phyloP scores from a whole-genome alignment of 2,888 invertebrate species.

The Melieria picta region DNA sequence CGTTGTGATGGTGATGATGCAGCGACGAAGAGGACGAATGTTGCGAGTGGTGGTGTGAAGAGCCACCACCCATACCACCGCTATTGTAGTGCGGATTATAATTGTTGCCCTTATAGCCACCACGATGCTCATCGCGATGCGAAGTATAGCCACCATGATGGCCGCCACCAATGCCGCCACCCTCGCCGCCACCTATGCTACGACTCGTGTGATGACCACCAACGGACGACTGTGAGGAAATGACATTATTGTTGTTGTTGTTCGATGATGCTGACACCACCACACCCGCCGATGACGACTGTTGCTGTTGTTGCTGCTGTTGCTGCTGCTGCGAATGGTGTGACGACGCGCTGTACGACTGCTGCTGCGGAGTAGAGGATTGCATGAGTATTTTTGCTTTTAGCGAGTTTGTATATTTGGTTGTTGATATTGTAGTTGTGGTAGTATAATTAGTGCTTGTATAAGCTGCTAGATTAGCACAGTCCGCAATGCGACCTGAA shows the following conservation, averaged over 20 bases:
- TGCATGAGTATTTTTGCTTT: slow-evolving; percentile 48
- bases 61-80: slow-evolving; percentile 40
- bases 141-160: slow-evolving; percentile 48
- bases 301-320: slow-evolving; percentile 43
- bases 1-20: slow-evolving; percentile 49
- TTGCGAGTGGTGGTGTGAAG: slow-evolving; percentile 52
- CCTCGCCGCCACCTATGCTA: slow-evolving; percentile 40
- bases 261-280: slow-evolving; percentile 43
- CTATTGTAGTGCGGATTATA: slow-evolving; percentile 57
- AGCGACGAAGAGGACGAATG: slow-evolving; percentile 45
- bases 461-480: slow-evolving; percentile 12
- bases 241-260: slow-evolving; percentile 47
- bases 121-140: slow-evolving; percentile 57
- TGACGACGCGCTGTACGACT: slow-evolving; percentile 52
- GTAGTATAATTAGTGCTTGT: slow-evolving; percentile 35
- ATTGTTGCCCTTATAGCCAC: slow-evolving; percentile 60
- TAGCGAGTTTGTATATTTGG: slow-evolving; percentile 42
- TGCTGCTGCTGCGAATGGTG: slow-evolving; percentile 49
- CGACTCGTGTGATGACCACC: slow-evolving; percentile 49
- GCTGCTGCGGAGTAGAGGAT: slow-evolving; percentile 49
- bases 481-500: no score
- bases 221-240: slow-evolving; percentile 42
- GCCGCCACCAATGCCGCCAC: slow-evolving; percentile 41
- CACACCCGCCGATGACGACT: slow-evolving; percentile 28
- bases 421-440: slow-evolving; percentile 41